These are phyloP conservation scores for Drosophila fulvimacula DNA, from an alignment of 2,888 invertebrate genomes.

Conservation along the genomic window DNA sequence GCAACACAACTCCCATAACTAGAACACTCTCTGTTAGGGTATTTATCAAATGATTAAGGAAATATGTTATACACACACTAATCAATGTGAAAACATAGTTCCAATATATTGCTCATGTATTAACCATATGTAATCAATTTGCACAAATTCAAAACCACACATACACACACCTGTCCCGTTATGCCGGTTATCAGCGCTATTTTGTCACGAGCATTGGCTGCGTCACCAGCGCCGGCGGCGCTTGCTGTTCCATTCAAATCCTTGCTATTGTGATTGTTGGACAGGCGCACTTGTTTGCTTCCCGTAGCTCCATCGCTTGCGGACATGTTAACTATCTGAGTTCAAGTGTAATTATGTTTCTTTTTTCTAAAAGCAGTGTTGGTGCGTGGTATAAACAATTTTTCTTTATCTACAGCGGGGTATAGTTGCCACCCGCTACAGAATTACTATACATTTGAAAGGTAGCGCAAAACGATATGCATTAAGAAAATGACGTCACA, in stretches of 20 bases:
- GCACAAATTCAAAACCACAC: neutral
- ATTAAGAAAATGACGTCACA: slow-evolving; percentile 25
- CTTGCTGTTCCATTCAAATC: slow-evolving; percentile 52
- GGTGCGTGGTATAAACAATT: slow-evolving; percentile 60
- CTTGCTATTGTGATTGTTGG: slow-evolving; percentile 42
- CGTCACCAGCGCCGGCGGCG: slow-evolving; percentile 24
- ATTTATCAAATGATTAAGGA: slow-evolving; percentile 1
- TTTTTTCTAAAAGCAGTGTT: slow-evolving; percentile 8
- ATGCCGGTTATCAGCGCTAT: slow-evolving; percentile 98
- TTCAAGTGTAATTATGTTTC: slow-evolving; percentile 7
- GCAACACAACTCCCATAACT: neutral
- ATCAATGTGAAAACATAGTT: neutral
- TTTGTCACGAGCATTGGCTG: slow-evolving; percentile 40
- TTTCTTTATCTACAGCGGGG: slow-evolving; percentile 38
- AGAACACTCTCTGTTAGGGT: neutral
- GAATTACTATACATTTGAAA: slow-evolving; percentile 7
- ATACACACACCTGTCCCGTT: slow-evolving; percentile 94
- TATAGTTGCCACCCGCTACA: slow-evolving; percentile 41
- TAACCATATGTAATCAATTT: slow-evolving; percentile 7
- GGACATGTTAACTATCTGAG: slow-evolving; percentile 57
- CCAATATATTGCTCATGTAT: slow-evolving; percentile 36
- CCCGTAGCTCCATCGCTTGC: slow-evolving; percentile 56
- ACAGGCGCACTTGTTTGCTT: slow-evolving; percentile 57
- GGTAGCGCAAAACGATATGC: slow-evolving; percentile 15
- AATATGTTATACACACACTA: slow-evolving; percentile 1